A percentile compares a stretch with the other conserved stretches of the same genome.
These are phyloP conservation scores for Drosophila bipectinata DNA, from an alignment of 1,140 invertebrate species.

Conservation along the genomic window DNA sequence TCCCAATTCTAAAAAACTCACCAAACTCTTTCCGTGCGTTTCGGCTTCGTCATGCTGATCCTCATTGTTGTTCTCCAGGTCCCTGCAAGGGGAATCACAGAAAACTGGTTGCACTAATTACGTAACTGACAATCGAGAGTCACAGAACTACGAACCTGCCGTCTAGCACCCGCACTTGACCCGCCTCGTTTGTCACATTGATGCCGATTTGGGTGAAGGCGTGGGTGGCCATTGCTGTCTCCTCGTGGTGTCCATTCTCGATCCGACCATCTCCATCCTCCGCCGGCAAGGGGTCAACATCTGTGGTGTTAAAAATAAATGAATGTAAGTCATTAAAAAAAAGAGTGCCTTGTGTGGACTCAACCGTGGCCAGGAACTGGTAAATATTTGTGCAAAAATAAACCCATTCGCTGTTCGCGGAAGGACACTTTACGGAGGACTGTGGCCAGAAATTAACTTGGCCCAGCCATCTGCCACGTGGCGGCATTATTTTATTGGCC, in stretches of 20 bases:
- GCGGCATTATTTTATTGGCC: slow-evolving; percentile 46
- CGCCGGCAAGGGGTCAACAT: slow-evolving; percentile 66
- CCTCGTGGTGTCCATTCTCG: slow-evolving; percentile 59
- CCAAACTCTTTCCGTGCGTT: slow-evolving; percentile 57
- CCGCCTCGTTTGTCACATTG: slow-evolving; percentile 82
- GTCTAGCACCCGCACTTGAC: slow-evolving; percentile 74
- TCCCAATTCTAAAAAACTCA: neutral
- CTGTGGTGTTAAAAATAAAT: slow-evolving; percentile 20
- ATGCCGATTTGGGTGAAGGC: slow-evolving; percentile 78
- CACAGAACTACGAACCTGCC: slow-evolving; percentile 80
- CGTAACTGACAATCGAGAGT: slow-evolving; percentile 69
- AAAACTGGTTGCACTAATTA: slow-evolving; percentile 82
- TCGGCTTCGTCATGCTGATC: slow-evolving; percentile 77
- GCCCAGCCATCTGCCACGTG: slow-evolving; percentile 26
- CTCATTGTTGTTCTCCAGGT: slow-evolving; percentile 81
- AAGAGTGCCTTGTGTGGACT: neutral
- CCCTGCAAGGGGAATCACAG: slow-evolving; percentile 73
- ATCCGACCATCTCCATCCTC: slow-evolving; percentile 51
- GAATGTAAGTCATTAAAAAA: neutral
- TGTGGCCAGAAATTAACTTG: slow-evolving; percentile 22
- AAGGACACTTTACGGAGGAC: slow-evolving; percentile 35
- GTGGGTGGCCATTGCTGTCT: slow-evolving; percentile 36
- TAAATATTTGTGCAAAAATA: slow-evolving; percentile 54
- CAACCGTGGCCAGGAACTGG: slow-evolving; percentile 34
- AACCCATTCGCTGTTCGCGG: slow-evolving; percentile 41